Evolutionary conservation across 1,140 invertebrate genomes (phyloP).

Genomic region (Conus ventricosus): DNA sequence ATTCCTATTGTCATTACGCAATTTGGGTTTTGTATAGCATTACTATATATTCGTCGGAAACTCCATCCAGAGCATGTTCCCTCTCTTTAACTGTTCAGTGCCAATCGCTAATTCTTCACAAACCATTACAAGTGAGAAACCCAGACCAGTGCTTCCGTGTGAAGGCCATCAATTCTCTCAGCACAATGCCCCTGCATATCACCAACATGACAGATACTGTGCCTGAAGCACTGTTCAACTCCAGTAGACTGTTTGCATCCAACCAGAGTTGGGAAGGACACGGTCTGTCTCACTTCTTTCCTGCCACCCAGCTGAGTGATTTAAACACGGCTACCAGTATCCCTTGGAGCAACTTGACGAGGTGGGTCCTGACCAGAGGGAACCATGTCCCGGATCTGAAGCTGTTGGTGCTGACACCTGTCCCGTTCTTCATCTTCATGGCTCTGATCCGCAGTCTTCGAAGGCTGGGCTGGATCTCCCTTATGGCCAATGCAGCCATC

Average conservation of each 20-base stretch:
- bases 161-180: slow-evolving; percentile 1
- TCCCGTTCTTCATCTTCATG: slow-evolving; percentile 67
- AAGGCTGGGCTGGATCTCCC: slow-evolving; percentile 63
- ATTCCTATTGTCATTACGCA: slow-evolving; percentile 68
- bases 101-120: not conserved
- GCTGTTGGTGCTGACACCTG: slow-evolving; percentile 61
- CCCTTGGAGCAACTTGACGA: not conserved
- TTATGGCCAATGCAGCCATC: slow-evolving; percentile 66
- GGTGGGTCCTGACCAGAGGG: not conserved
- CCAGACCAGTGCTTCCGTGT: not conserved
- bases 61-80: slow-evolving; percentile 65
- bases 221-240: not conserved
- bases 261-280: not conserved
- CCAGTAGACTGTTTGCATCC: not conserved
- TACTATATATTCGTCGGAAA: slow-evolving; percentile 74
- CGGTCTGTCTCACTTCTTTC: not conserved
- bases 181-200: not conserved
- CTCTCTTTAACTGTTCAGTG: slow-evolving; percentile 39
- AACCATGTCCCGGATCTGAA: slow-evolving; percentile 52
- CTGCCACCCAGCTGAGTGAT: not conserved
- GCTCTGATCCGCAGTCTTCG: slow-evolving; percentile 65
- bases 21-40: slow-evolving; percentile 69
- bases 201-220: not conserved
- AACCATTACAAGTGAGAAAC: not conserved
- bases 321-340: not conserved